phyloP scores from a whole-genome alignment of 2,797 vertebrate species.

The Carapus acus region DNA sequence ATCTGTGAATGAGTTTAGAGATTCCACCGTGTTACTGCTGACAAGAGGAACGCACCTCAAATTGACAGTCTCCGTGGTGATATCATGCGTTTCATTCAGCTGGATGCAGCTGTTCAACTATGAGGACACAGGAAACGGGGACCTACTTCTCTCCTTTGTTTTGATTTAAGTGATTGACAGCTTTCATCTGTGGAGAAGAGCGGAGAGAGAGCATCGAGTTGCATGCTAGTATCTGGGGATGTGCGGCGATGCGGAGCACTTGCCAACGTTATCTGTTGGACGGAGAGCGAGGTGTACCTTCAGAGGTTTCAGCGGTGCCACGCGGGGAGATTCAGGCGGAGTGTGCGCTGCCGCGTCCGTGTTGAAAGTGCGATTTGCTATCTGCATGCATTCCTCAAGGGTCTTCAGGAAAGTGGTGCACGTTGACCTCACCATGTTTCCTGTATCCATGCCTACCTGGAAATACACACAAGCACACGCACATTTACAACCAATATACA shows the following conservation, averaged over 20 bases:
- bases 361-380: constrained; percentile 87
- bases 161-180: constrained; percentile 74
- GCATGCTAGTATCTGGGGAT: constrained; percentile 7
- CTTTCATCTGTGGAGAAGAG: constrained; percentile 76
- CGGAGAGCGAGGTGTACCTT: constrained; percentile 73
- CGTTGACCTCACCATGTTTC: constrained; percentile 89
- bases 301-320: constrained; percentile 80
- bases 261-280: not conserved
- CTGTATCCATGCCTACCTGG: constrained; percentile 75
- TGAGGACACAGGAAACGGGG: constrained; percentile 13
- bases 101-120: too few species aligned
- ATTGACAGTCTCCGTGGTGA: not conserved
- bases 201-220: constrained; percentile 4
- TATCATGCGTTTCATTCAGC: too few species aligned
- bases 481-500: too few species aligned
- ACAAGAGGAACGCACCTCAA: too few species aligned
- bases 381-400: constrained; percentile 98
- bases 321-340: constrained; percentile 83
- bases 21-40: not conserved
- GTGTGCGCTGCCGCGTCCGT: constrained; percentile 77
- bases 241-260: not conserved
- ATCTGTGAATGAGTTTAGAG: constrained; percentile 59
- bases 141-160: constrained; percentile 82
- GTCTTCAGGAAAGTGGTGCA: constrained; percentile 96
- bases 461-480: constrained; percentile 18